phyloP scores from a whole-genome alignment of 2,113 vertebrate species.

The Gambusia affinis region DNA sequence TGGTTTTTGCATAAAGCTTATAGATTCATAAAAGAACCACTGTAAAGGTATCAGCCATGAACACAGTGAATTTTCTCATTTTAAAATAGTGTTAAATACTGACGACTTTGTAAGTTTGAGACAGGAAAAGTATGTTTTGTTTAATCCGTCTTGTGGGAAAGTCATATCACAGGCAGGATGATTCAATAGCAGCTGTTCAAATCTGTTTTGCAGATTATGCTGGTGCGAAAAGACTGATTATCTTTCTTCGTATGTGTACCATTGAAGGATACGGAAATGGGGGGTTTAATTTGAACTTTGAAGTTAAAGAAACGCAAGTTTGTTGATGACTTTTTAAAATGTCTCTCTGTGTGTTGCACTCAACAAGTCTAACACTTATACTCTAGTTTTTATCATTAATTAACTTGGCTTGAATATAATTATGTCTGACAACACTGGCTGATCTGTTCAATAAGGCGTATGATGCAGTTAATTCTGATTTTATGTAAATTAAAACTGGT shows the following conservation, averaged over 20 bases:
- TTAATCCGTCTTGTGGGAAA: not conserved
- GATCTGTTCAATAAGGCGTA: constrained; percentile 63
- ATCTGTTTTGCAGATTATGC: not conserved
- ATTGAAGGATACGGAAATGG: not conserved
- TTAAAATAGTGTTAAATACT: not conserved
- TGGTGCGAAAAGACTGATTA: not conserved
- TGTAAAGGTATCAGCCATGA: too few relatives aligned
- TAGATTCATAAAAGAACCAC: too few relatives aligned
- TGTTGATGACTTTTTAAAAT: not conserved
- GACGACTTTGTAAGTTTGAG: not conserved
- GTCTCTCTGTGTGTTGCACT: constrained; percentile 59
- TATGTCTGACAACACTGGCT: constrained; percentile 61
- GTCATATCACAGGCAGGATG: not conserved
- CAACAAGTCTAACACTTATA: constrained; percentile 42
- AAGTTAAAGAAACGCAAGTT: not conserved
- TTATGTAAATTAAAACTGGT: constrained; percentile 74
- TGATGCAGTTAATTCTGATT: constrained; percentile 73
- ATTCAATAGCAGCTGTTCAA: not conserved
- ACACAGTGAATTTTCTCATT: not conserved
- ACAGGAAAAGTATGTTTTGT: not conserved
- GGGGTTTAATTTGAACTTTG: not conserved
- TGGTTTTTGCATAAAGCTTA: too few relatives aligned
- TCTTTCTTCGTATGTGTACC: not conserved
- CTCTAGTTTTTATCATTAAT: constrained; percentile 43
- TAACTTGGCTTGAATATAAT: constrained; percentile 61